Evolutionary conservation across 2,888 invertebrate species (phyloP).

Genomic region (Mylabris sibirica): DNA sequence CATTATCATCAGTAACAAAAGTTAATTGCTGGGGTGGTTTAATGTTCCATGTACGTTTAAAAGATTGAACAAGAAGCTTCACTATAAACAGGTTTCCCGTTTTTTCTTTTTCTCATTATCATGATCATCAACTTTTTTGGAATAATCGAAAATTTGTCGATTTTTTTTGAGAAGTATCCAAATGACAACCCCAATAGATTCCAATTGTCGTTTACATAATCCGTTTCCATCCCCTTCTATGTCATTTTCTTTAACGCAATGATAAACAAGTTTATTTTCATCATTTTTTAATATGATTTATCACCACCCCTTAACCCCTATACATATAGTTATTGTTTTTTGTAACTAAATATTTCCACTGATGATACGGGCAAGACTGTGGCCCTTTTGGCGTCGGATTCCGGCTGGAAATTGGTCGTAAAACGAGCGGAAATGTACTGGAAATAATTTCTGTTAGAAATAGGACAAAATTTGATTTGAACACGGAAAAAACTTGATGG

Average conservation of each 20-base stretch:
- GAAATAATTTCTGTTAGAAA: neutral
- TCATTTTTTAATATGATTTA: neutral
- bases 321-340: neutral
- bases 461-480: conserved; percentile 1
- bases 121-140: neutral
- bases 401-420: neutral
- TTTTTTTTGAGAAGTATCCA: neutral
- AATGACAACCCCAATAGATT: too few species aligned
- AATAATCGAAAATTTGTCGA: neutral
- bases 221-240: too few species aligned
- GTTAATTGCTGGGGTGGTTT: conserved; percentile 6
- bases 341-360: neutral
- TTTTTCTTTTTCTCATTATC: neutral
- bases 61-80: conserved; percentile 3
- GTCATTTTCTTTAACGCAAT: neutral
- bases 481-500: neutral
- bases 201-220: too few species aligned
- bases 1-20: conserved; percentile 7
- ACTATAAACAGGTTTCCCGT: neutral
- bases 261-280: neutral
- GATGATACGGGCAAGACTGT: neutral
- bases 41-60: conserved; percentile 7
- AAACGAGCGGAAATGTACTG: neutral
- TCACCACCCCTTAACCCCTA: neutral
- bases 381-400: neutral